These are phyloP conservation scores for Nyctalus aviator DNA, from an alignment of 2,797 vertebrate species.

Conservation along the genomic window DNA sequence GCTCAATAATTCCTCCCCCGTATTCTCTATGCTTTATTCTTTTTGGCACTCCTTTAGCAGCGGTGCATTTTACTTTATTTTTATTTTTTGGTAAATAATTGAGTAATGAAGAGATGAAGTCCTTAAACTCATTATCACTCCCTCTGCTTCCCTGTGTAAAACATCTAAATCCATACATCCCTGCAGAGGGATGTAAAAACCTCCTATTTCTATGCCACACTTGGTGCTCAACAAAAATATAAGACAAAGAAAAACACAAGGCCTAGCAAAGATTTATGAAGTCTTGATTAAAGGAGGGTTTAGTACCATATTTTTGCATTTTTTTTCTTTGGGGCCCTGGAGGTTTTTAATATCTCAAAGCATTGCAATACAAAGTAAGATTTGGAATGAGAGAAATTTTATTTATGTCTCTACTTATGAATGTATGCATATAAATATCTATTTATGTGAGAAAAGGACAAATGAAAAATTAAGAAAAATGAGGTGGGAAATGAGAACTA, in stretches of 20 bases:
- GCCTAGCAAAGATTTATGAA: background rate
- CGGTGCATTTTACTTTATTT: background rate
- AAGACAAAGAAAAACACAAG: background rate
- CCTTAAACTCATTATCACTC: slow-evolving; percentile 24
- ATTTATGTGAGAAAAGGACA: background rate
- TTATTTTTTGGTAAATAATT: background rate
- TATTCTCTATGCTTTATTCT: slow-evolving; percentile 10
- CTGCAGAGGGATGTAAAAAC: background rate
- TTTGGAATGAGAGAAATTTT: background rate
- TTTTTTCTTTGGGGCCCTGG: background rate
- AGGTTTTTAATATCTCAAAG: slow-evolving; percentile 7
- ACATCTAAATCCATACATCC: background rate
- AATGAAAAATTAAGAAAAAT: background rate
- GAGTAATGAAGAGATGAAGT: background rate
- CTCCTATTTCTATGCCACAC: background rate
- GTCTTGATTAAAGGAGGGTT: background rate
- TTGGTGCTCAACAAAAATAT: background rate
- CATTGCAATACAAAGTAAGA: background rate
- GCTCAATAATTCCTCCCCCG: background rate
- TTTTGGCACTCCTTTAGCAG: background rate
- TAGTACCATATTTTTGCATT: background rate
- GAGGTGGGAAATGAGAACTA: background rate
- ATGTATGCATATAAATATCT: background rate
- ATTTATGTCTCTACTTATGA: background rate
- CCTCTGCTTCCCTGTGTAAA: background rate